Evolutionary conservation across 2,888 invertebrate genomes (phyloP), one percentile per base, ranked within the genome.

Genomic region (Molorchus minor): DNA sequence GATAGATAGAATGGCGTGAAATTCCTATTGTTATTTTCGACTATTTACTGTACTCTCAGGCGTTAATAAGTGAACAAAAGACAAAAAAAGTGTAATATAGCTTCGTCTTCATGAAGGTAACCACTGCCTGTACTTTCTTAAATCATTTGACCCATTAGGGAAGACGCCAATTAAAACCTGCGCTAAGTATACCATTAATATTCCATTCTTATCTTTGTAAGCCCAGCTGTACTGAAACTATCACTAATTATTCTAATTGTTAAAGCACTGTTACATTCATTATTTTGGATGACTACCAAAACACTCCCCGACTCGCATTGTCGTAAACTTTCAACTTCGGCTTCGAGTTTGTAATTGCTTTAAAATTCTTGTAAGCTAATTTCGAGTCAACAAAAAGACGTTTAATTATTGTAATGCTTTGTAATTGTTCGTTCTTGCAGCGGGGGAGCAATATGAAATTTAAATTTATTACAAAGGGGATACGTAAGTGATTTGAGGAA

Each of bases 201-300:
- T 3, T 25, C n/a, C 21, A 40, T 21, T 49, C 38, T 49, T 49
- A 49, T 38, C 38, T 25, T 15, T 16, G 36, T 38, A 16, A 16
- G 38, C 16, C 5, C 2, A 7, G 25, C 13, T 38, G 17, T 44
- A 8, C 30, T n/a, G 16, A 33, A 56, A 56, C 56, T 56, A 49
- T 56, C 41, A 20, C 56, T 41, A 56, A 56, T 56, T 56, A 56
- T 49, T 29, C 36, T 49, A 56, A 56, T 49, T 49, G 49, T 47
- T 38, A 30, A 19, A 47, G 40, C 38, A 40, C 35, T 25, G 30
- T 19, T 38, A 38, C 49, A 51, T 41, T 56, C 49, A 56, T 56
- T 56, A 56, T 56, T 49, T 56, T 56, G 56, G 56, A 56, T 43
- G 49, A 49, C 49, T 49, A 56, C 56, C 56, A 56, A 56, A 56